Evolutionary conservation across 2,888 invertebrate species (phyloP).

Genomic region (Lucinisca nassula): DNA sequence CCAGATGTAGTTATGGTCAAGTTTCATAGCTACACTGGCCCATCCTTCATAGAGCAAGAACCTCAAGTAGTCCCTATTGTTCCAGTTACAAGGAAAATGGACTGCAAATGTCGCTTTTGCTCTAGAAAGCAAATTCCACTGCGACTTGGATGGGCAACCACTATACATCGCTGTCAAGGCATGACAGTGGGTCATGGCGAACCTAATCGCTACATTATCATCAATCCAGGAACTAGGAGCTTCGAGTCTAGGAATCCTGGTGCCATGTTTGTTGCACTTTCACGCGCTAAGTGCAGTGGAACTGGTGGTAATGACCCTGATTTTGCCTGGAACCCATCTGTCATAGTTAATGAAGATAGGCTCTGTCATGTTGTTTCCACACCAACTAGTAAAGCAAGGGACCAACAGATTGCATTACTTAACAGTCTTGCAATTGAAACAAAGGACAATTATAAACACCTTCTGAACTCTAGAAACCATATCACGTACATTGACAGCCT

Average conservation of each 20-base stretch:
- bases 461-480: background rate
- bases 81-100: slow-evolving; percentile 21
- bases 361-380: background rate
- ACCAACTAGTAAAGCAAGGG: background rate
- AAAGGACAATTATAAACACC: background rate
- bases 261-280: background rate
- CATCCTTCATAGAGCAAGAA: background rate
- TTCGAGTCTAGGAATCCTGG: background rate
- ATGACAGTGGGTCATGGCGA: background rate
- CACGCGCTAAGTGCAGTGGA: background rate
- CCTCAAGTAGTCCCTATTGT: slow-evolving; percentile 23
- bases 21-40: background rate
- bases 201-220: background rate
- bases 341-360: background rate
- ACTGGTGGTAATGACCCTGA: background rate
- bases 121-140: background rate
- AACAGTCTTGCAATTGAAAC: background rate
- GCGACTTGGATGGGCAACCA: background rate
- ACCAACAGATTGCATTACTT: background rate
- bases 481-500: background rate
- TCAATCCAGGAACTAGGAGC: background rate
- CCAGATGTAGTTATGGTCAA: background rate
- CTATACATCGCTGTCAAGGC: background rate
- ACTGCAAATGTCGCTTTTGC: background rate
- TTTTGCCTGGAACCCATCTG: background rate